phyloP scores from a whole-genome alignment of 2,797 vertebrate species.

The Cyclura pinguis region DNA sequence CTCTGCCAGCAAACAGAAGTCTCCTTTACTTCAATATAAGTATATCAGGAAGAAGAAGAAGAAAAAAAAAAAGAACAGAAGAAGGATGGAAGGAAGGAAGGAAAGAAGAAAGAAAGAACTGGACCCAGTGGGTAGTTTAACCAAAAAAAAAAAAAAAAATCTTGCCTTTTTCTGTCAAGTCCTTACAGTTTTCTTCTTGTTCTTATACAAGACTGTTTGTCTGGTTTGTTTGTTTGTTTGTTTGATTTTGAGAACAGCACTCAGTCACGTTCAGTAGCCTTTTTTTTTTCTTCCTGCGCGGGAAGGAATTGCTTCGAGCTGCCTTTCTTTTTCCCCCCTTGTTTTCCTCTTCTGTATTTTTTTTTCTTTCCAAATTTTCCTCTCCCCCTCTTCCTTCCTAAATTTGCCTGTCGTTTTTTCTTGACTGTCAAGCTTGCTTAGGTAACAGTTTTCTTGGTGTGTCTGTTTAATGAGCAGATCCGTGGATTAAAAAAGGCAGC shows the following conservation, averaged over 20 bases:
- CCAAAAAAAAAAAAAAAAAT: conserved; percentile 61
- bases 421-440: conserved; percentile 83
- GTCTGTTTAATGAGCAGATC: conserved; percentile 86
- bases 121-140: conserved; percentile 79
- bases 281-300: conserved; percentile 57
- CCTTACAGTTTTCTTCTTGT: conserved; percentile 80
- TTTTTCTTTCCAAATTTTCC: not conserved
- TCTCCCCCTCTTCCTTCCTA: conserved; percentile 58
- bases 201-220: conserved; percentile 73
- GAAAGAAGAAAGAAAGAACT: conserved; percentile 71
- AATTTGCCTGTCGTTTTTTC: conserved; percentile 76
- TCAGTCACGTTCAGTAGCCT: conserved; percentile 83
- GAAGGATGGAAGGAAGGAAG: conserved; percentile 42
- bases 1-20: conserved; percentile 84
- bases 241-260: conserved; percentile 81
- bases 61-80: conserved; percentile 28
- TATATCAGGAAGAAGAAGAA: conserved; percentile 79
- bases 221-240: conserved; percentile 64
- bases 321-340: conserved; percentile 70
- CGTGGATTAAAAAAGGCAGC: conserved; percentile 79
- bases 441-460: conserved; percentile 84
- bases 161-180: conserved; percentile 82
- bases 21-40: conserved; percentile 86
- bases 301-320: conserved; percentile 83
- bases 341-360: conserved; percentile 63